Evolutionary conservation across 2,113 vertebrate species (phyloP).

Genomic region (Lagenorhynchus albirostris): DNA sequence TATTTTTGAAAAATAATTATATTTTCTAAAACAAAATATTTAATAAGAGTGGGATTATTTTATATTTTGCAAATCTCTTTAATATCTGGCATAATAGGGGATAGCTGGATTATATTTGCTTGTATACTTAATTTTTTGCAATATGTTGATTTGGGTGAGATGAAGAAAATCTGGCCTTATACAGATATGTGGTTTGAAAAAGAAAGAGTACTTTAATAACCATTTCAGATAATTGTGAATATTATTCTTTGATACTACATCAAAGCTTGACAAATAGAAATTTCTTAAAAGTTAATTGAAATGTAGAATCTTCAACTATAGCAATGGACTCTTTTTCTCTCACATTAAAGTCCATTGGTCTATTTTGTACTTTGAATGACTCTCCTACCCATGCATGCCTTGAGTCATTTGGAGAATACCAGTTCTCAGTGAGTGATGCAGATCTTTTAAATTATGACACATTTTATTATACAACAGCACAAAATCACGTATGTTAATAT

Average conservation of each 20-base stretch:
- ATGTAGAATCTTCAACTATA: background rate
- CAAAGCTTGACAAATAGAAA: background rate
- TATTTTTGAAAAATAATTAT: background rate
- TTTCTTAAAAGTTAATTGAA: slow-evolving; percentile 1
- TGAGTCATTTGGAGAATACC: slow-evolving; percentile 13
- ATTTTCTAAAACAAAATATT: slow-evolving; percentile 13
- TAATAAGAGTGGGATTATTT: background rate
- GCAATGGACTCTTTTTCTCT: background rate
- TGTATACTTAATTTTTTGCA: background rate
- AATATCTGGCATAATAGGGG: background rate
- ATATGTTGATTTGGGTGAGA: background rate
- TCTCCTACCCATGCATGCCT: background rate
- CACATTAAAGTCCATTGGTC: background rate
- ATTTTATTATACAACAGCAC: background rate
- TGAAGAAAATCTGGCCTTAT: background rate
- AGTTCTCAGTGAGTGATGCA: background rate
- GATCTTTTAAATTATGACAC: background rate
- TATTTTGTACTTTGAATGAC: background rate
- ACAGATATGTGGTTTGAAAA: background rate
- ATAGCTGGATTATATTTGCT: background rate
- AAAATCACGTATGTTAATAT: background rate
- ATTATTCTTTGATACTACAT: background rate
- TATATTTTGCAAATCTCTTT: background rate
- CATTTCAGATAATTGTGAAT: background rate
- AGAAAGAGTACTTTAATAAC: background rate